Base-by-base conservation (phyloP, 2,797 vertebrate species). In the Cyprinodon diabolis region DNA sequence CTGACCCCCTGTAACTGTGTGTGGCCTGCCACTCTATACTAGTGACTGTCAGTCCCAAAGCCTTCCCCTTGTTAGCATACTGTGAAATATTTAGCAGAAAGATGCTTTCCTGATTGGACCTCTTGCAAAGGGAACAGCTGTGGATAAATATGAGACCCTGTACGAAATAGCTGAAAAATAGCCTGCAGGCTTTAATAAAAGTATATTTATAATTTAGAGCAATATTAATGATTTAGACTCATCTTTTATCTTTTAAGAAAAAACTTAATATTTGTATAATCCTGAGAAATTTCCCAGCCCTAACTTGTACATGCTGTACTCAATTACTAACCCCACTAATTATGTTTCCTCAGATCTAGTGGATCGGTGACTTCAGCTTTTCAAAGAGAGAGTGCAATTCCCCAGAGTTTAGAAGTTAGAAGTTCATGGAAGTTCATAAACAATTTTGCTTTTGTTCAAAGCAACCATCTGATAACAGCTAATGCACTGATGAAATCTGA, bases 401-500 rank as follows among this genome's bases (percentile, higher is more conserved):
- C 17, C 6, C 9, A 37, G 15, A 37, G 25, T 40, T 62, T 37
- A 40, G 21, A 62, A 62, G 58, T 62, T 40, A 62, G 58, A 60
- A 49, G 48, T 5, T 51, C 49, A 51, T 17, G 17, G 17, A 51
- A 40, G 35, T 21, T 40, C 12, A 45, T 43, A 63, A 45, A 63
- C 60, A 45, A 21, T 45, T 45, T 23, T 63, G 10, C 40, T 21
- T 10, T 63, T 37, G 60, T 19, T 63, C 40, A 1, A 40, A 45
- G 60, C 60, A 63, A 63, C 37, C 37, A n/a, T 63, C 40, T 45
- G 21, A 63, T 62, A 40, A 10, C 58, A 19, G 55, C 55, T 56
- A 62, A 35, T 21, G 21, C 60, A 13, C 40, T 63, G 37, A 63
- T 63, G 21, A 63, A 63, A 63, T 63, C 21, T 63, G 60, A 63